Evolutionary conservation across 1,140 invertebrate genomes (phyloP).

Genomic region (Luehdorfia chinensis): DNA sequence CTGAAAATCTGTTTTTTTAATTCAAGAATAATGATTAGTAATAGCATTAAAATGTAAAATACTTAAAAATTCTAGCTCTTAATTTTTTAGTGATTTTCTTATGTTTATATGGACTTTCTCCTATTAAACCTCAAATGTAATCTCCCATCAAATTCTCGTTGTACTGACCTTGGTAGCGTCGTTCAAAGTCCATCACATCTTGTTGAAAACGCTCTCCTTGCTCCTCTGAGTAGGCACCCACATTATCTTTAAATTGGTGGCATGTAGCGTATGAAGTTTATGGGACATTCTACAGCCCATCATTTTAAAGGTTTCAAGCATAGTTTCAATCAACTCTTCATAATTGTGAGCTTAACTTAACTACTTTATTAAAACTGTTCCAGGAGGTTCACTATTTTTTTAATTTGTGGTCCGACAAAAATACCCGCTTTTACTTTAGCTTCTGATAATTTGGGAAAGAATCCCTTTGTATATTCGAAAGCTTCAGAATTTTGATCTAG

Average conservation of each 20-base stretch:
- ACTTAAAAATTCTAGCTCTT: too few species aligned
- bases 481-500: slow-evolving; percentile 22
- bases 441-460: slow-evolving; percentile 20
- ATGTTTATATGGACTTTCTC: slow-evolving; percentile 20
- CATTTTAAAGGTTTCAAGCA: slow-evolving; percentile 16
- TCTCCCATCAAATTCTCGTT: slow-evolving; percentile 41
- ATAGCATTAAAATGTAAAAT: too few species aligned
- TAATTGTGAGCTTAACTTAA: slow-evolving; percentile 29
- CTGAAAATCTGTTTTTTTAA: too few species aligned
- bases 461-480: slow-evolving; percentile 13
- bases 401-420: slow-evolving; percentile 25
- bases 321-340: slow-evolving; percentile 24
- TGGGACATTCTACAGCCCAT: slow-evolving; percentile 22
- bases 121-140: slow-evolving; percentile 33
- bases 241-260: slow-evolving; percentile 22
- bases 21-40: too few species aligned
- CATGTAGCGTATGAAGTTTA: slow-evolving; percentile 20
- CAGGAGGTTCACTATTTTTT: slow-evolving; percentile 18
- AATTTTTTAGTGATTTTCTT: too few species aligned
- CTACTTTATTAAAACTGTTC: slow-evolving; percentile 15
- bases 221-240: slow-evolving; percentile 22
- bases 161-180: slow-evolving; percentile 33
- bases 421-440: slow-evolving; percentile 32
- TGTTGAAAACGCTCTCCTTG: slow-evolving; percentile 43
- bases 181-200: slow-evolving; percentile 45